Evolutionary conservation across 2,797 vertebrate species (phyloP).

Genomic region (Kryptopterus vitreolus): DNA sequence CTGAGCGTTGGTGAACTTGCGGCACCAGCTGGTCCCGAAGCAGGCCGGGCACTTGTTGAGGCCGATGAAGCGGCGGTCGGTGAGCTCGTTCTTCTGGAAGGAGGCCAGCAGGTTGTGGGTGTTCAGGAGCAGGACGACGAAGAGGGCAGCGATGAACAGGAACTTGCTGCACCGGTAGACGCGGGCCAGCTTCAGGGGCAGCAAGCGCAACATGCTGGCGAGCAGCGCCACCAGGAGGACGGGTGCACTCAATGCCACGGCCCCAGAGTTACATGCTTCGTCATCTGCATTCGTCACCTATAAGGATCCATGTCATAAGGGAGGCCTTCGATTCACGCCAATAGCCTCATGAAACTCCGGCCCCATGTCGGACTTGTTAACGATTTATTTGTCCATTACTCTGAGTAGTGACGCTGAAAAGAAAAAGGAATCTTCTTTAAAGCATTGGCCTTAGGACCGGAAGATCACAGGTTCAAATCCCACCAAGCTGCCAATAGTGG

Average conservation of each 20-base stretch:
- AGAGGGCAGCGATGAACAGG: constrained; percentile 86
- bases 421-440: constrained; percentile 15
- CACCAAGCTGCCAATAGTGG: too few species aligned
- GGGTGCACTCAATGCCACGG: constrained; percentile 40
- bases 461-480: too few species aligned
- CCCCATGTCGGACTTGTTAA: constrained; percentile 32
- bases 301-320: constrained; percentile 31
- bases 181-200: constrained; percentile 92
- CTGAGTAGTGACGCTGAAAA: constrained; percentile 39
- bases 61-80: constrained; percentile 94
- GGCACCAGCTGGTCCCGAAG: constrained; percentile 99
- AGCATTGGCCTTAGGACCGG: too few species aligned
- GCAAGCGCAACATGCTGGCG: constrained; percentile 90
- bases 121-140: constrained; percentile 92
- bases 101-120: constrained; percentile 95
- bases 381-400: constrained; percentile 4
- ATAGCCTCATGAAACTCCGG: constrained; percentile 17
- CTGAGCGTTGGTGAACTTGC: constrained; percentile 98
- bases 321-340: background rate
- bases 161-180: constrained; percentile 96
- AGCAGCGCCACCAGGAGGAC: constrained; percentile 50
- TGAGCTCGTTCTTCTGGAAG: constrained; percentile 97
- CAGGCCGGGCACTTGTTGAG: constrained; percentile 99
- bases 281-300: constrained; percentile 31
- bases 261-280: constrained; percentile 31